These are phyloP conservation scores for Littorina saxatilis DNA, from an alignment of 1,140 invertebrate genomes.

Conservation along the genomic window DNA sequence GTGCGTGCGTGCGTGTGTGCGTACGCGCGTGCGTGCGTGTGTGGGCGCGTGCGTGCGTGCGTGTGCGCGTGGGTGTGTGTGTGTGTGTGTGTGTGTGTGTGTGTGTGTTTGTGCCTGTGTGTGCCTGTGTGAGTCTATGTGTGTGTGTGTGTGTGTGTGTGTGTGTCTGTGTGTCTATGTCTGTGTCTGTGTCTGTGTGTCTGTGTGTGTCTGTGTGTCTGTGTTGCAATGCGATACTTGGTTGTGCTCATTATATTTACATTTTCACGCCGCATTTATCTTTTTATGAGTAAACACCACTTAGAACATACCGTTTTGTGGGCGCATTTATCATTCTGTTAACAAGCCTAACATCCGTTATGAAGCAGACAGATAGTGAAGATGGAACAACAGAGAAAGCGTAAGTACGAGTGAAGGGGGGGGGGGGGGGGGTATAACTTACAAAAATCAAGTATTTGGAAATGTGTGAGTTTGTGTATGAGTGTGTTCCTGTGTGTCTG, in stretches of 20 bases:
- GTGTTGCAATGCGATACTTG: not conserved
- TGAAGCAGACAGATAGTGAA: no score
- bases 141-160: not conserved
- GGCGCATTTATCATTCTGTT: no score
- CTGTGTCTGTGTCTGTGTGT: slow-evolving; percentile 29
- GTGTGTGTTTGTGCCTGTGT: not conserved
- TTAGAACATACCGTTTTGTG: no score
- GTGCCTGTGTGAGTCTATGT: not conserved
- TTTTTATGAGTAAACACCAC: no score
- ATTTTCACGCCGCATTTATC: not conserved
- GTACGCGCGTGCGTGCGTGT: slow-evolving; percentile 19
- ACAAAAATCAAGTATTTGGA: no score
- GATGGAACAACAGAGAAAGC: no score
- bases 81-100: not conserved
- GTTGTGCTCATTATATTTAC: not conserved
- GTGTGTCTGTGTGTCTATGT: slow-evolving; percentile 7
- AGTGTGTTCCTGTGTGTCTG: slow-evolving; percentile 15
- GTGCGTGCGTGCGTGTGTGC: slow-evolving; percentile 35
- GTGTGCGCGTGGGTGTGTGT: not conserved
- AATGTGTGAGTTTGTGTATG: slow-evolving; percentile 13
- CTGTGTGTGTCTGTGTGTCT: slow-evolving; percentile 6
- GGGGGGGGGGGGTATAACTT: no score
- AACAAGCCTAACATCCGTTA: no score
- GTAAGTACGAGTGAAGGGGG: no score
- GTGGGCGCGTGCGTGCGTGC: no score